Evolutionary conservation across 2,888 invertebrate species (phyloP), one percentile per base, ranked within the genome.

Genomic region (Myopa tessellatipennis): DNA sequence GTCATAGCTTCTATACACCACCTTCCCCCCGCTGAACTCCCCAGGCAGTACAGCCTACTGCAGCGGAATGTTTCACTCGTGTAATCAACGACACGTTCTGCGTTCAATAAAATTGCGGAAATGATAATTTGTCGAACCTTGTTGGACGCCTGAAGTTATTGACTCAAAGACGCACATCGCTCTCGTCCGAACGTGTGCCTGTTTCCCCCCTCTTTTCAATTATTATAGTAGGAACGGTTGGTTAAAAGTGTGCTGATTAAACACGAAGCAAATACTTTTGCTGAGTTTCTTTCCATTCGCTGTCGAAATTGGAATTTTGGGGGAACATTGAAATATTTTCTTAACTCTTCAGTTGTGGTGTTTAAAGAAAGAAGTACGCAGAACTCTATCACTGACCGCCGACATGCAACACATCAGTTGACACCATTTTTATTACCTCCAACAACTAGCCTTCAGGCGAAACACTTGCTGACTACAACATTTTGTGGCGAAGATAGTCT

Each of bases 101-200:
- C 72, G 38, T 60, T 72, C 70, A 61, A 58, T 72, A 58, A 45
- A 40, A 69, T 45, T 75, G 75, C 75, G 75, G 75, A 75, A 75
- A 69, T 69, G 52, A 69, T 36, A 38, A 50, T 34, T 26, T 69
- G 18, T 75, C 68, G 40, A 75, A 75, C 69, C 75, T 68, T 69
- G 75, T 69, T 34, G 69, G 58, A 60, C 60, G 50, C 38, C 52
- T 63, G 70, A 65, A 52, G 72, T 72, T 71, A 70, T 77, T 77
- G 75, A 75, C 75, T 68, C 60, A 69, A 69, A 40, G 68, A 12
- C 75, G 68, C 58, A 34, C 63, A 58, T 5, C 18, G 52, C 52
- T 4, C 36, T 36, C 16, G 18, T 60, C 40, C 38, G 26, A 61
- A 38, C 60, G 72, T 40, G 61, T 72, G 72, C 18, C 60, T 36